Conservation (phyloP, 2,888 invertebrate species). For the Lasioglossum figueresi region DNA sequence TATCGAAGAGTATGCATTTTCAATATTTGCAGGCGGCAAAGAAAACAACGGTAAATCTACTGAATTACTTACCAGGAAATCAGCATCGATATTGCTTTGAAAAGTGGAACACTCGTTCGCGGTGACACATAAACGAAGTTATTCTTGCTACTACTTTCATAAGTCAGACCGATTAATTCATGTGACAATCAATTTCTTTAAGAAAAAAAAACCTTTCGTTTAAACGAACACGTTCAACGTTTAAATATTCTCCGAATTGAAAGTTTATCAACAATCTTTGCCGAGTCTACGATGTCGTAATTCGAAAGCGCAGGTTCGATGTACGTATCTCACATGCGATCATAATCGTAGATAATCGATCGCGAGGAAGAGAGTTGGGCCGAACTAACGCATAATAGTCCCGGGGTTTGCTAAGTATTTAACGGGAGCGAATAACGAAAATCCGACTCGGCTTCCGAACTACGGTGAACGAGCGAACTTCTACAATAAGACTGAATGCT, state of each 20-base stretch:
- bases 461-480: conserved; percentile 60
- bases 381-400: conserved; percentile 39
- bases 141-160: background rate
- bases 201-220: background rate
- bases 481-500: conserved; percentile 53
- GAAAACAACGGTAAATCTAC: background rate
- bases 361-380: conserved; percentile 21
- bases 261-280: background rate
- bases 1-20: no score
- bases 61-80: no score
- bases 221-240: background rate
- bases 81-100: background rate
- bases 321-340: background rate
- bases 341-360: conserved; percentile 35
- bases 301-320: conserved; percentile 5
- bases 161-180: background rate
- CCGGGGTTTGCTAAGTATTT: conserved; percentile 43
- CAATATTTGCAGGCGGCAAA: no score
- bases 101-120: background rate
- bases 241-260: background rate
- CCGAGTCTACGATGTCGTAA: background rate
- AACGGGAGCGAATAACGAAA: conserved; percentile 45
- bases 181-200: background rate
- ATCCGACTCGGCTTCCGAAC: conserved; percentile 45
- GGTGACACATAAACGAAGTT: no score